Base-by-base conservation (phyloP, 2,888 invertebrate genomes). In the Nomada fabriciana region DNA sequence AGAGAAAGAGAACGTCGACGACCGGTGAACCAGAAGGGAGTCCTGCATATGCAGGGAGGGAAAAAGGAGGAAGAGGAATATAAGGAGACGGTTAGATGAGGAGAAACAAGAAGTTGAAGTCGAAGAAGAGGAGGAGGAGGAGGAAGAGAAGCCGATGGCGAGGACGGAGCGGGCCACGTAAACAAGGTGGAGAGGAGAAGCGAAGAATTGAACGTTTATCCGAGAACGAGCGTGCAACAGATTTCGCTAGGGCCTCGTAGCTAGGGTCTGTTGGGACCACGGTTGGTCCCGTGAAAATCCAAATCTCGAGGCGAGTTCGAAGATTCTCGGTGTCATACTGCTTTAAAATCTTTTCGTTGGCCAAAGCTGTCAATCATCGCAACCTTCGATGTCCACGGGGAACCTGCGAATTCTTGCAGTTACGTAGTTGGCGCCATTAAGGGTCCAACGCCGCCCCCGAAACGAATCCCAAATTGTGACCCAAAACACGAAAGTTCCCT, bases 201-300 rank as follows among this genome's bases (percentile, higher is more conserved):
- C n/a, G 73, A 71, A 55, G 73, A 61, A 57, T n/a, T 15, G 73
- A 71, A 80, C 67, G 71, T 86, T 87, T 83, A 82, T 85, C 79
- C 83, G 70, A 75, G 84, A 87, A 72, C 64, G 80, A 59, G 77
- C 70, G 77, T 36, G 52, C 65, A 53, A 67, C 70, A 50, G 71
- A 73, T 71, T 59, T 61, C 36, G 42, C 36, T 18, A 47, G 74
- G 57, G 63, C 7, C 18, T 50, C 13, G 20, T 20, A 9, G 36
- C 36, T 52, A n/a, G 50, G 47, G 15, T 36, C 36, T 18, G 25
- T 18, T 13, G 13, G 36, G 11, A n/a, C 11, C 52, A 29, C n/a
- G 65, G 52, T 13, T 29, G 52, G 36, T 29, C 36, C 63, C 20
- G 36, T 7, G 36, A 9, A 36, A 36, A 36, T 7, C 36, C 36